A percentile compares a stretch with the other conserved stretches of the same genome.
These are phyloP conservation scores for Bombus superbus DNA, from an alignment of 1,140 invertebrate species.

Conservation along the genomic window DNA sequence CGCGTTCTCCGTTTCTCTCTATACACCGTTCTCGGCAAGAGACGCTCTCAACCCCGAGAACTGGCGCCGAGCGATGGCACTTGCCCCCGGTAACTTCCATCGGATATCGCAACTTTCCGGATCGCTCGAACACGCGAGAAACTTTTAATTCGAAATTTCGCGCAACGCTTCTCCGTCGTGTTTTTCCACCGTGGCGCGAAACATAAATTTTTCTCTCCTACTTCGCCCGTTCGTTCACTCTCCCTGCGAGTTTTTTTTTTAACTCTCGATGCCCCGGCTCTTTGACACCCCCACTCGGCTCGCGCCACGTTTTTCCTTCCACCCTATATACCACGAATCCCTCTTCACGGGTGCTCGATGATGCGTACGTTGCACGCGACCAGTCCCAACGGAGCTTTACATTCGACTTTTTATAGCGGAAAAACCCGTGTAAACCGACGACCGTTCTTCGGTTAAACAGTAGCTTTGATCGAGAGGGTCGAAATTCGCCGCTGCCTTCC, in stretches of 20 bases:
- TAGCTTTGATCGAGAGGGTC: neutral
- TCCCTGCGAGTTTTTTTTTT: neutral
- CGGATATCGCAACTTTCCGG: neutral
- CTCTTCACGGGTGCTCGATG: constrained; percentile 27
- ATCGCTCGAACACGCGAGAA: too few species aligned
- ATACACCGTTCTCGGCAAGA: too few species aligned
- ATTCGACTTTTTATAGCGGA: constrained; percentile 16
- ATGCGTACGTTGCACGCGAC: constrained; percentile 43
- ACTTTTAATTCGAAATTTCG: too few species aligned
- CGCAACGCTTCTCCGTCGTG: neutral
- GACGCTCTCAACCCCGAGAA: neutral
- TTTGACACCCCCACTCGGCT: constrained; percentile 12
- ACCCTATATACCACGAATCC: constrained; percentile 42
- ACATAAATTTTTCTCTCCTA: constrained; percentile 7
- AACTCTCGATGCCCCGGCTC: constrained; percentile 19
- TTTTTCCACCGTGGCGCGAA: neutral
- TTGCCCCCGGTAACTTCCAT: neutral
- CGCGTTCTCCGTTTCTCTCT: neutral
- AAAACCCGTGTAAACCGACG: too few species aligned
- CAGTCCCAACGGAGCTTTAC: constrained; percentile 13
- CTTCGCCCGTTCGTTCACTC: neutral
- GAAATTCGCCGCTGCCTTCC: neutral
- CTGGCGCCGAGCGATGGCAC: neutral
- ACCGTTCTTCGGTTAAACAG: neutral
- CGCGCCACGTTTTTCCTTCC: constrained; percentile 28